Conservation (phyloP, 2,113 vertebrate genomes). For the Podarcis muralis region DNA sequence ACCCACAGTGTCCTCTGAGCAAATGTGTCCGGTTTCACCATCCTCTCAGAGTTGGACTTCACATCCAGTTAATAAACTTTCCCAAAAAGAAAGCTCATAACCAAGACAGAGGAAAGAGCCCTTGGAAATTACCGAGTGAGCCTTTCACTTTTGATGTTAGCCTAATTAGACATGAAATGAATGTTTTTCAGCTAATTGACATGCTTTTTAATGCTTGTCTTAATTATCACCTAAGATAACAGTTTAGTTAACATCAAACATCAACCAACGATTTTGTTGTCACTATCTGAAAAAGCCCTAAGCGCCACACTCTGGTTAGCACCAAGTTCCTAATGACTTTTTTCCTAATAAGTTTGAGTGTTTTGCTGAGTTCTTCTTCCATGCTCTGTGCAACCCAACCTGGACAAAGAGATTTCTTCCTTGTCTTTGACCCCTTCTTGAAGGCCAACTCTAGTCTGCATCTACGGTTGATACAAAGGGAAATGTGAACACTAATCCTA, state of each 20-base stretch:
- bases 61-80: background rate
- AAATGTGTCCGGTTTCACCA: background rate
- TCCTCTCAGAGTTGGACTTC: conserved; percentile 19
- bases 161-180: conserved; percentile 35
- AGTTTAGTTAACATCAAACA: conserved; percentile 27
- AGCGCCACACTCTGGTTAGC: background rate
- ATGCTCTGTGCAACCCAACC: background rate
- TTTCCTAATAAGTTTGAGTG: background rate
- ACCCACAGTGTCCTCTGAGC: background rate
- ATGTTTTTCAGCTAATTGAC: conserved; percentile 28
- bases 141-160: conserved; percentile 38
- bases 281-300: background rate
- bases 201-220: conserved; percentile 7
- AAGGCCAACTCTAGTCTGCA: background rate
- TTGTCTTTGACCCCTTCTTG: background rate
- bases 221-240: conserved; percentile 29
- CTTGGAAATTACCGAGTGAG: conserved; percentile 17
- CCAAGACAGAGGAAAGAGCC: conserved; percentile 36
- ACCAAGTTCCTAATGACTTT: background rate
- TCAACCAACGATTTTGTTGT: background rate
- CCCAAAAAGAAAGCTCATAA: conserved; percentile 17
- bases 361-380: conserved; percentile 29
- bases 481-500: background rate
- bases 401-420: too few species aligned
- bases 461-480: background rate